These are phyloP conservation scores for Leptocoma aspasia DNA, from an alignment of 2,113 vertebrate genomes.

Conservation along the genomic window DNA sequence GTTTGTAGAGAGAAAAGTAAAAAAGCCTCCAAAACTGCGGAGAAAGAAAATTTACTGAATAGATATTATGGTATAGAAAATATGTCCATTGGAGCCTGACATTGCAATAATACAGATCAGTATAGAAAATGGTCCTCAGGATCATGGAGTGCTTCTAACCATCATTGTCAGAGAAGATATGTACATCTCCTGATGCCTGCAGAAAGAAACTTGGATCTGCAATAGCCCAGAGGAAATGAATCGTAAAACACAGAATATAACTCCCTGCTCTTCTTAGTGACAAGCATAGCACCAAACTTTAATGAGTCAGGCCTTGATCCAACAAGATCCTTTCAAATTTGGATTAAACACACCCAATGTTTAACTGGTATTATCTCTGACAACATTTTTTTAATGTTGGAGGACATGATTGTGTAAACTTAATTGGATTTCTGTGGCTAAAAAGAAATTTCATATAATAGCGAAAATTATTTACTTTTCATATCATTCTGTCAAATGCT, in stretches of 20 bases:
- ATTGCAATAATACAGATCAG: not conserved
- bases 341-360: not conserved
- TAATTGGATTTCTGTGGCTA: not conserved
- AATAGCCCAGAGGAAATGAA: not conserved
- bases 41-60: not conserved
- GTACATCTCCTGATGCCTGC: not conserved
- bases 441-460: not conserved
- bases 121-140: not conserved
- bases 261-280: not conserved
- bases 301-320: not conserved
- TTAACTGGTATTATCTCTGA: not conserved
- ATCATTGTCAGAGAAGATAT: not conserved
- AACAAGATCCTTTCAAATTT: not conserved
- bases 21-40: not conserved
- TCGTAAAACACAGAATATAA: not conserved
- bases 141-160: not conserved
- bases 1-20: not conserved
- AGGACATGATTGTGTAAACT: not conserved
- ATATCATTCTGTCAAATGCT: not conserved
- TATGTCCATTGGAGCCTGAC: accelerated
- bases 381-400: not conserved
- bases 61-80: not conserved
- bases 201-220: not conserved
- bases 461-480: not conserved
- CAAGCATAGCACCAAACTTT: not conserved